Conservation (phyloP, 92 coral and sea anemone species). For the Pocillopora grandis region DNA sequence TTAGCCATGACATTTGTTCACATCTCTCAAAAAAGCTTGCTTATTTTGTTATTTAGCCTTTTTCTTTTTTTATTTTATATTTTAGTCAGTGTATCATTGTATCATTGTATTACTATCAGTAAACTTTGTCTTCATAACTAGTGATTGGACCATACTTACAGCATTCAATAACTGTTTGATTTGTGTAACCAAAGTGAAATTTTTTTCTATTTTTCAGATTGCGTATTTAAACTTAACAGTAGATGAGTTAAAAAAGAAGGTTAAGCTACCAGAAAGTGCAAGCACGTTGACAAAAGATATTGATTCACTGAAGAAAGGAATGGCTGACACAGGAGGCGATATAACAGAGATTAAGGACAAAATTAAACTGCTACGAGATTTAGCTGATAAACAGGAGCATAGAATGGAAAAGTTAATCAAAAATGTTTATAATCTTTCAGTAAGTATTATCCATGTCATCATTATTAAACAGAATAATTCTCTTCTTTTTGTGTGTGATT, state of each 20-base stretch:
- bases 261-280: conserved; percentile 71
- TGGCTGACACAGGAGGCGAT: conserved; percentile 83
- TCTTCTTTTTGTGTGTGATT: no score
- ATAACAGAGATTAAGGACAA: conserved; percentile 77
- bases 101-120: no score
- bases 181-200: no score
- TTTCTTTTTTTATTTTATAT: no score
- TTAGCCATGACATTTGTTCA: no score
- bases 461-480: no score
- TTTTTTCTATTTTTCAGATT: conserved; percentile 46
- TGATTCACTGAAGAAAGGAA: conserved; percentile 73
- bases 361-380: conserved; percentile 59
- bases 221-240: conserved; percentile 70
- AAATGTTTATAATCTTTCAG: conserved; percentile 67
- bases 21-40: neutral
- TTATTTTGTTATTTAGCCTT: neutral
- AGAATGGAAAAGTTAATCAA: conserved; percentile 46
- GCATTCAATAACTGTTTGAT: no score
- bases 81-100: no score
- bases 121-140: no score
- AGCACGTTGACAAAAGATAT: conserved; percentile 64
- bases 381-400: conserved; percentile 64
- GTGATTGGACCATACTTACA: no score
- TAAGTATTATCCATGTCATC: conserved; percentile 36
- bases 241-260: conserved; percentile 33